Evolutionary conservation across 2,888 invertebrate genomes (phyloP).

Genomic region (Melanotus villosus): DNA sequence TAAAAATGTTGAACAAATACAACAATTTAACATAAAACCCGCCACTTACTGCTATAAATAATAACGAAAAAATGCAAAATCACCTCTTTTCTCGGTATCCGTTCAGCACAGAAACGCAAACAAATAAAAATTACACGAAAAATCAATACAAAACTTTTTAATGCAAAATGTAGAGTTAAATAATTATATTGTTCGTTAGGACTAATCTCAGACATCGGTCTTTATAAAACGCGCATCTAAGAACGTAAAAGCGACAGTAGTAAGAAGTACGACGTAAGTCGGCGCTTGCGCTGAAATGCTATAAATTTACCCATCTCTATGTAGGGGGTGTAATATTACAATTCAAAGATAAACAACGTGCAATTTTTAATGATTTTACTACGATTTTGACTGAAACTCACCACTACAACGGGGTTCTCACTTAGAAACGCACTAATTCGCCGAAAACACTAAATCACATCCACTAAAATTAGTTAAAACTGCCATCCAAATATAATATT

Average conservation of each 20-base stretch:
- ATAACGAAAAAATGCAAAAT: conserved; percentile 34
- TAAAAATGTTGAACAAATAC: conserved; percentile 65
- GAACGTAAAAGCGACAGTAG: conserved; percentile 60
- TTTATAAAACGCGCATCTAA: conserved; percentile 59
- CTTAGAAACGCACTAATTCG: conserved; percentile 40
- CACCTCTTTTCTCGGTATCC: conserved; percentile 56
- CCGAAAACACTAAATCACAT: conserved; percentile 34
- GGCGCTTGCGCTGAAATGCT: conserved; percentile 56
- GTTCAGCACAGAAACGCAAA: conserved; percentile 56
- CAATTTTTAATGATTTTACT: conserved; percentile 44
- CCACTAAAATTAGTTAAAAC: conserved; percentile 43
- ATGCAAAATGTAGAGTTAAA: conserved; percentile 70
- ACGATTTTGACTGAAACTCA: conserved; percentile 44
- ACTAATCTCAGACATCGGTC: conserved; percentile 63
- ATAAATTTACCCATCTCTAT: conserved; percentile 64
- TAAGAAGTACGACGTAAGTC: conserved; percentile 62
- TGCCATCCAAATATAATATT: conserved; percentile 65
- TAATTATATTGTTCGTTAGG: conserved; percentile 67
- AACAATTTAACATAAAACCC: conserved; percentile 56
- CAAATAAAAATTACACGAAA: conserved; percentile 62
- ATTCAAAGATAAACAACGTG: conserved; percentile 62
- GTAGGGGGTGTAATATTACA: conserved; percentile 65
- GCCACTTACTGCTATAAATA: conserved; percentile 19
- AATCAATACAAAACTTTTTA: conserved; percentile 69
- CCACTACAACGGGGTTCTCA: conserved; percentile 55